Percentiles rank a stretch among this genome's conserved stretches.
phyloP scores from a whole-genome alignment of 2,113 vertebrate species.

The Dolichallabes microphthalmus region DNA sequence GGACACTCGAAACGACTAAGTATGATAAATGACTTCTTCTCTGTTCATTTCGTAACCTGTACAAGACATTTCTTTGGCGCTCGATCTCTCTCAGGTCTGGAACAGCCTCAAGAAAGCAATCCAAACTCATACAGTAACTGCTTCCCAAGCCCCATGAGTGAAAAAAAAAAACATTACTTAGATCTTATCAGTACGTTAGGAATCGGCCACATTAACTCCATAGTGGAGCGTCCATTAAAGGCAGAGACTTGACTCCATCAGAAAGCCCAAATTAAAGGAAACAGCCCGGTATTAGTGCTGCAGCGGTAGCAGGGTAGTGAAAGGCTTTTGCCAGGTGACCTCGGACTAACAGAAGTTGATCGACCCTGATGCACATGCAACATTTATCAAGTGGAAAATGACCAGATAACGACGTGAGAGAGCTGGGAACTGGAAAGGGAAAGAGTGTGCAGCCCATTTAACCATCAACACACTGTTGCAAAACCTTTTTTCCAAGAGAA shows the following conservation, averaged over 20 bases:
- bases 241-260: background rate
- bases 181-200: background rate
- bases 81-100: background rate
- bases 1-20: constrained; percentile 30
- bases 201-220: constrained; percentile 3
- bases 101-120: constrained; percentile 11
- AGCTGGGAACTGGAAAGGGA: background rate
- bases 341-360: background rate
- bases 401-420: background rate
- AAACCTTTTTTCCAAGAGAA: too few relatives aligned
- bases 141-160: background rate
- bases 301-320: background rate
- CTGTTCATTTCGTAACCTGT: background rate
- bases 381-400: background rate
- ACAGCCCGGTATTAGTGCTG: background rate
- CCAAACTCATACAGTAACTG: constrained; percentile 24
- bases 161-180: constrained; percentile 4
- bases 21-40: constrained; percentile 44
- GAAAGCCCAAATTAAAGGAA: background rate
- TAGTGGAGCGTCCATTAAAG: constrained; percentile 14
- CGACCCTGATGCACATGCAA: background rate
- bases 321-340: background rate
- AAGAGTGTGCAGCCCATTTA: background rate
- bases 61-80: background rate
- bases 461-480: too few relatives aligned